phyloP scores from a whole-genome alignment of 2,888 invertebrate species.

The Quadroppia sp. region DNA sequence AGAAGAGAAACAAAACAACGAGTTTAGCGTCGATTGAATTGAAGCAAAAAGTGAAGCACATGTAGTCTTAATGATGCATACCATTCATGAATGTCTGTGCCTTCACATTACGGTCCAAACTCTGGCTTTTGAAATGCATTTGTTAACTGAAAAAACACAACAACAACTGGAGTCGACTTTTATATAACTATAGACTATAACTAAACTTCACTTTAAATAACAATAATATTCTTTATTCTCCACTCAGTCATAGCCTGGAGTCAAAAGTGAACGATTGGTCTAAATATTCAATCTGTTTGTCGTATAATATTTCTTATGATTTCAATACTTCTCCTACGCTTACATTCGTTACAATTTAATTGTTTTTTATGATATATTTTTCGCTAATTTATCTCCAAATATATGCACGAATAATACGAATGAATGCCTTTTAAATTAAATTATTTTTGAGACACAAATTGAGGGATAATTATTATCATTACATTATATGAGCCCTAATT shows the following conservation, averaged over 20 bases:
- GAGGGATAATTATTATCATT: background rate
- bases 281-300: background rate
- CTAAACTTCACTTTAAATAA: too few species aligned
- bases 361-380: background rate
- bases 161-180: background rate
- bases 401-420: background rate
- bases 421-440: constrained; percentile 7
- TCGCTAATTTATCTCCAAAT: background rate
- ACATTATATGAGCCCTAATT: constrained; percentile 6
- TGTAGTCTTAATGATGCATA: background rate
- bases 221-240: background rate
- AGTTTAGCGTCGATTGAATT: background rate
- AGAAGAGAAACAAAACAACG: background rate
- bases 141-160: background rate
- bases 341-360: background rate
- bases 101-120: background rate
- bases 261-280: background rate
- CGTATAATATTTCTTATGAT: background rate
- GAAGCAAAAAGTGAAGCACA: constrained; percentile 26
- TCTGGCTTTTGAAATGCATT: too few species aligned
- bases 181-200: too few species aligned
- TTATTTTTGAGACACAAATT: background rate
- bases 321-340: background rate
- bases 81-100: background rate
- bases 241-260: background rate